Conservation (phyloP, 2,113 vertebrate species). For the Suncus etruscus region DNA sequence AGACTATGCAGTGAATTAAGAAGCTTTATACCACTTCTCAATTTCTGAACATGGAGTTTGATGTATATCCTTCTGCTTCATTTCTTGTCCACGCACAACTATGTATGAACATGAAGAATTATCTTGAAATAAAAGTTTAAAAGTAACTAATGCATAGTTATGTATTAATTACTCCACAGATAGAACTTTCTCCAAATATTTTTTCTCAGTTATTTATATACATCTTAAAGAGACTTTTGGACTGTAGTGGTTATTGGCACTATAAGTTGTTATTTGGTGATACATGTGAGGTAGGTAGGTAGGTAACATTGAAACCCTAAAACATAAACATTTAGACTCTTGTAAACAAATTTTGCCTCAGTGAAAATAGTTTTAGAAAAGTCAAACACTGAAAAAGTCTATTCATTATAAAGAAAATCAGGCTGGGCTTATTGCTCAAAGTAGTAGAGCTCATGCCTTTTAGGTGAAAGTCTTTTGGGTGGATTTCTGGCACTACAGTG, state of each 20-base stretch:
- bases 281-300: no score
- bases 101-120: background rate
- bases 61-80: background rate
- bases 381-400: background rate
- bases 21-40: background rate
- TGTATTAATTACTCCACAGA: background rate
- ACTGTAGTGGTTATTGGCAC: no score
- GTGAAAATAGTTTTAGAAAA: background rate
- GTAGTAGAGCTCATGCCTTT: no score
- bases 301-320: no score
- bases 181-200: background rate
- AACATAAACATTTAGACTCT: no score
- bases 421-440: no score
- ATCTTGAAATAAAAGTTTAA: background rate
- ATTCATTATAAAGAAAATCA: no score
- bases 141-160: background rate
- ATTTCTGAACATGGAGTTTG: background rate
- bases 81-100: background rate
- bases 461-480: no score
- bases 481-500: no score
- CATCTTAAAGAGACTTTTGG: no score
- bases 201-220: slow-evolving; percentile 24
- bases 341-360: no score
- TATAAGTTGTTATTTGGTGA: no score
- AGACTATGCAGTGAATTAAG: background rate